Base-by-base conservation (phyloP, 2,113 vertebrate species). In the Notiomystis cincta region DNA sequence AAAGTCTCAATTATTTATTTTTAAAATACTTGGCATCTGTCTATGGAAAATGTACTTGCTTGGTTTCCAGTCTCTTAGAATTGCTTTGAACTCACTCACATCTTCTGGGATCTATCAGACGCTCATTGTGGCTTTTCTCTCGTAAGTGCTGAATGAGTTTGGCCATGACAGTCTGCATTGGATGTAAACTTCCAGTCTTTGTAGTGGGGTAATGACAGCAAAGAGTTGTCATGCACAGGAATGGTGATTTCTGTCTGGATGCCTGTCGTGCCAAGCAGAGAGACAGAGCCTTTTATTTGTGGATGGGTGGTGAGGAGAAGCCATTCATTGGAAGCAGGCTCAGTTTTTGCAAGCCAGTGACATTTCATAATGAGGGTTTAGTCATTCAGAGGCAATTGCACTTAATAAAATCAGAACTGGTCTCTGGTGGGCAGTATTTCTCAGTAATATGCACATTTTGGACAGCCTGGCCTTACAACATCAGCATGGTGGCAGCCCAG, bases 1-100 rank as follows among this genome's bases (percentile, higher is more conserved):
- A 96, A 93, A 94, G 92, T 96, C 96, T 97, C 82, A 95, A 94
- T 96, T 96, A 96, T 95, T 97, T 96, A 94, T 96, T 96, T 96
- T 96, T 84, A 89, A 95, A 93, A 93, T 92, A 88, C 82, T 96
- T 97, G 95, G 96, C 95, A 92, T 95, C 86, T 86, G 69, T 93
- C 96, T 89, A 23, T 87, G 95, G 95, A 96, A 95, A 94, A 84
- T 84, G 57, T 93, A 60, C 86, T 96, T 87, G 60, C 86, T 93
- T 90, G 53, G 69, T 92, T 96, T 93, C 80, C 81, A 94, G 93
- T 79, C 93, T 93, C 87, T 91, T 86, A 87, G 88, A 90, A 92
- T 78, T 67, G 88, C 96, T 96, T 96, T 97, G 95, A 97, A 96
- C 93, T 94, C 22, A 0, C 75, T 93, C 50, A 56, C 64, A 66